Evolutionary conservation across 2,797 vertebrate genomes (phyloP), one percentile per base, ranked within the genome.

Genomic region (Cyclura pinguis): DNA sequence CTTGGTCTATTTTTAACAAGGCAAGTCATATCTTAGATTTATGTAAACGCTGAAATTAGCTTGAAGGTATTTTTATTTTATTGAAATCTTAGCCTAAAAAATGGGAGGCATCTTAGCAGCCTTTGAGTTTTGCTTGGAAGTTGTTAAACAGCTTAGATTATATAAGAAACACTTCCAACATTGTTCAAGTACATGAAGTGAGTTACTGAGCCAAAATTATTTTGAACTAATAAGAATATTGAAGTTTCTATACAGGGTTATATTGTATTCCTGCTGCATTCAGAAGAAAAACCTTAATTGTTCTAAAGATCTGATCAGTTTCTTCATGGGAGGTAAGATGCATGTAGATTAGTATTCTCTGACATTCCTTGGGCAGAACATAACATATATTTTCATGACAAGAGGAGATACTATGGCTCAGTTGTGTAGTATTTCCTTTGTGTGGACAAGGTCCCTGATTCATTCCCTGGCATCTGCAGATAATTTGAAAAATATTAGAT

Each of bases 271-370:
- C 29, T 84, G 27, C 42, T 50, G 29, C 12, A 42, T 32, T 85
- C 35, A 85, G 42, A 50, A 42, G 22, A 42, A 29, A 62, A 27
- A 29, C 35, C 29, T 14, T 27, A 47, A 84, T 67, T 47, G 13
- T 27, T 84, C 67, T 84, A 67, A 18, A 55, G 13, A 18, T 57
- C 4, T 64, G 24, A 13, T 16, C n/a, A 84, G 9, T 47, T 47
- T 47, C 67, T 84, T 42, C 82, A 27, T 29, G 6, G 10, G 6
- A 83, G n/a, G 12, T 14, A 42, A 27, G 13, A 29, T 84, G 0
- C 81, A 78, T 62, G 59, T 6, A 62, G 1, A 42, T n/a, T 90
- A 86, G 88, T 59, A 27, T 80, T 93, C 88, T 91, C 1, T 18
- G 8, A 90, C 0, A 0, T 10, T 69, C 2, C 42, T 22, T 85